A percentile compares a stretch with the other conserved stretches of the same genome.
These are phyloP conservation scores for Pentalonia nigronervosa DNA, from an alignment of 1,140 invertebrate genomes.

Conservation along the genomic window DNA sequence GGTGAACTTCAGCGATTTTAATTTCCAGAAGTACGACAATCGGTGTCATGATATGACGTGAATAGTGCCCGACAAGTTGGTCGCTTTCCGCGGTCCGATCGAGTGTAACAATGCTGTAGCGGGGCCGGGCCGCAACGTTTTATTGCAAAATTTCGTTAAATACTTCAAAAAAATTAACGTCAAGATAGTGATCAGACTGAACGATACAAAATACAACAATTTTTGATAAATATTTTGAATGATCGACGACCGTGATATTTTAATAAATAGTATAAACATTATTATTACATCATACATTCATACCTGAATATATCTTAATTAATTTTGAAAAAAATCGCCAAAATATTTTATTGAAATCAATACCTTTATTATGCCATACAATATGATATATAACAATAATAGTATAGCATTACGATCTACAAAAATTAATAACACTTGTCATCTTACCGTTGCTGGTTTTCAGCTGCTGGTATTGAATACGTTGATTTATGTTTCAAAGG, in stretches of 20 bases:
- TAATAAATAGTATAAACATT: no score
- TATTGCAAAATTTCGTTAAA: constrained; percentile 68
- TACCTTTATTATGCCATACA: no score
- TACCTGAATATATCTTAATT: no score
- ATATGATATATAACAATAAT: no score
- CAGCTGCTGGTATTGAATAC: constrained; percentile 86
- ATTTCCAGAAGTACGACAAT: not conserved
- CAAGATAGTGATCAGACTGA: constrained; percentile 88
- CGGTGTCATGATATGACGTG: not conserved
- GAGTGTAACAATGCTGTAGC: not conserved
- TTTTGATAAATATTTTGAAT: constrained; percentile 66
- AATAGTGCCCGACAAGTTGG: not conserved
- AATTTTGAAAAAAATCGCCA: no score
- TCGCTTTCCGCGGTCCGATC: not conserved
- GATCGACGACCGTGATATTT: constrained; percentile 74
- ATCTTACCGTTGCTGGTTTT: constrained; percentile 63
- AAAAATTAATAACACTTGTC: no score
- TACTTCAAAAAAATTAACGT: constrained; percentile 94
- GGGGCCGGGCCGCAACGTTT: constrained; percentile 64
- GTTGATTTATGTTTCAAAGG: constrained; percentile 97
- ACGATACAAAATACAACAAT: constrained; percentile 85
- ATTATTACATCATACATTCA: no score
- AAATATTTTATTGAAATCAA: no score
- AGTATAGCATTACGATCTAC: no score
- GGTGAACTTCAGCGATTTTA: not conserved